Evolutionary conservation across 2,797 vertebrate genomes (phyloP).

Genomic region (Podarcis lilfordi): DNA sequence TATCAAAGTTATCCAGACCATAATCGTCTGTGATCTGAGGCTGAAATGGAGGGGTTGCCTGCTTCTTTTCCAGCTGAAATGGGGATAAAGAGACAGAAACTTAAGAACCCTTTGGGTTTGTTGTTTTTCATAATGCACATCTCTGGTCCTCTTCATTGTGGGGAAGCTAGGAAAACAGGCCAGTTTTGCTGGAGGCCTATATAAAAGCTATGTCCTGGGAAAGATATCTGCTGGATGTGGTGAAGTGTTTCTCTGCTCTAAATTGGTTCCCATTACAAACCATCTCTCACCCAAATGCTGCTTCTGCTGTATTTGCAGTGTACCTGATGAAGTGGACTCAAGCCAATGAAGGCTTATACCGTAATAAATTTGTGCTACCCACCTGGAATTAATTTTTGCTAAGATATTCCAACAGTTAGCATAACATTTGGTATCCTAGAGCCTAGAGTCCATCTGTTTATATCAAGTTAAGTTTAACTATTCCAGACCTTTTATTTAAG

Average conservation of each 20-base stretch:
- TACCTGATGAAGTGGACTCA: background rate
- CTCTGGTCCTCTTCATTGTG: background rate
- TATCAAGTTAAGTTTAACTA: background rate
- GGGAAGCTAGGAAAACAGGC: background rate
- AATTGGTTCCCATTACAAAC: background rate
- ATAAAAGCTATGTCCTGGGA: background rate
- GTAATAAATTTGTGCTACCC: background rate
- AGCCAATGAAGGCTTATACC: background rate
- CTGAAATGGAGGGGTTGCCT: conserved; percentile 92
- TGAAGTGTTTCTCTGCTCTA: background rate
- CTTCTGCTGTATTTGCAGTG: background rate
- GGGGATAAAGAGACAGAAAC: accelerated
- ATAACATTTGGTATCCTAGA: background rate
- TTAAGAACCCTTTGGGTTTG: too few relatives aligned
- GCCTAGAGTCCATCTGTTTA: background rate
- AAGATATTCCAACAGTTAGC: background rate
- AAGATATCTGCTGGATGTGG: background rate
- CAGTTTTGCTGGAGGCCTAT: background rate
- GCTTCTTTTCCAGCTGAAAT: conserved; percentile 94
- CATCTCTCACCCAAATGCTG: too few relatives aligned
- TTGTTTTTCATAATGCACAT: too few relatives aligned
- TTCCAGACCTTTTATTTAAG: background rate
- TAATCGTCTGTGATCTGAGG: conserved; percentile 97
- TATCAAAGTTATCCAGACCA: conserved; percentile 97
- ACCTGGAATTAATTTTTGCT: background rate